Evolutionary conservation across 2,888 invertebrate species (phyloP).

Genomic region (Lottia gigantea): DNA sequence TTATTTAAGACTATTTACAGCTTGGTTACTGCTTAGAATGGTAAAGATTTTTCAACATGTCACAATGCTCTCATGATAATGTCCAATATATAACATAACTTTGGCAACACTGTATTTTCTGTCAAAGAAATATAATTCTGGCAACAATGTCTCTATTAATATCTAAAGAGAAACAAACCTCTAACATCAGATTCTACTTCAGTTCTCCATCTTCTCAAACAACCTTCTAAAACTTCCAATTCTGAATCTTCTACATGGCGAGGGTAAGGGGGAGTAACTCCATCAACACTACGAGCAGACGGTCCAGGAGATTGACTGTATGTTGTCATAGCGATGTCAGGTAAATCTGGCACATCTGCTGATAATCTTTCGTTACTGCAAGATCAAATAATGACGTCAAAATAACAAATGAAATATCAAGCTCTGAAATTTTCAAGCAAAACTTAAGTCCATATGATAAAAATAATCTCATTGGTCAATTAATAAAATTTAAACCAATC

Average conservation of each 20-base stretch:
- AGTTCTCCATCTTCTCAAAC: conserved; percentile 67
- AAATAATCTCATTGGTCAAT: too few species aligned
- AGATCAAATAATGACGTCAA: too few species aligned
- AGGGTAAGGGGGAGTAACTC: conserved; percentile 54
- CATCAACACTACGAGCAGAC: conserved; percentile 33
- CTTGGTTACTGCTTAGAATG: too few species aligned
- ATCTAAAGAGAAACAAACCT: conserved; percentile 46
- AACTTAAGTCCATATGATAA: too few species aligned
- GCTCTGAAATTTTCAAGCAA: too few species aligned
- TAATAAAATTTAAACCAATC: too few species aligned
- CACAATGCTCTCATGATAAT: too few species aligned
- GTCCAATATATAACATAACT: neutral
- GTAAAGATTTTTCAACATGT: too few species aligned
- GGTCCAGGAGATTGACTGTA: conserved; percentile 32
- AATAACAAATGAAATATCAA: too few species aligned
- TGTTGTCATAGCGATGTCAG: neutral
- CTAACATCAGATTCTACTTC: conserved; percentile 68
- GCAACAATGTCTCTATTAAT: neutral
- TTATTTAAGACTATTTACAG: too few species aligned
- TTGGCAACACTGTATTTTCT: conserved; percentile 2
- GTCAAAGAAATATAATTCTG: too few species aligned
- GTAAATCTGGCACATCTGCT: neutral
- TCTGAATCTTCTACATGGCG: conserved; percentile 62
- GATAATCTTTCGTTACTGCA: too few species aligned
- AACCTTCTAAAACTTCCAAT: conserved; percentile 64